Base-by-base conservation (phyloP, 2,797 vertebrate genomes). In the Florisuga fusca region DNA sequence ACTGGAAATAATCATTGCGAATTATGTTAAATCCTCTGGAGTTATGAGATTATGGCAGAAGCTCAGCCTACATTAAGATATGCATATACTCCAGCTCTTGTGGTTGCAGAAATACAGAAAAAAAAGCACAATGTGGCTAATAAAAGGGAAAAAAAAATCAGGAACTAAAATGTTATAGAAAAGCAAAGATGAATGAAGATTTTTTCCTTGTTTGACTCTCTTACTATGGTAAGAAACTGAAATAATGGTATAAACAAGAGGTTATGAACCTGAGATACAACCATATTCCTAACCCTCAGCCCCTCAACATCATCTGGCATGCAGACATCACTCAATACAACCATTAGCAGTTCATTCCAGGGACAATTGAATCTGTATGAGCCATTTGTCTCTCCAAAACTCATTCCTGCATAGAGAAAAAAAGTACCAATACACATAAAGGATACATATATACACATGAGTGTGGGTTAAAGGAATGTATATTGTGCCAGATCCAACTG, bases 1-100 rank as follows among this genome's bases (percentile, higher is more conserved):
- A 91, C 43, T 95, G 93, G 69, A 95, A 94, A 96, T 96, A 96
- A 96, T 94, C 93, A 96, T 93, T 94, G 66, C 90, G 95, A 94
- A 96, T 95, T 94, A 96, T 68, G 33, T 91, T 90, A 96, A 96
- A 95, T 94, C 96, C 77, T 91, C 89, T 94, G 85, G 94, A 94
- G 90, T 96, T 94, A 94, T 41, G 85, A 95, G 94, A 96, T 96
- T 95, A 96, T 84, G 62, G 73, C 23, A 88, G 58, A 88, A 91
- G 38, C 83, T 93, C 90, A 81, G 73, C 78, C 51, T 75, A 48
- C 73, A 90, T 82, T 94, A 91, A 94, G 91, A 96, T 93, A 94
- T 94, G 85, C 73, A 69, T 84, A 88, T 78, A 55, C 45, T 91
- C 38, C 83, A 73, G 43, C 27, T 91, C 62, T 84, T 75, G n/a